These are phyloP conservation scores for Lepidotrigona ventralis DNA, from an alignment of 1,140 invertebrate genomes.

Conservation along the genomic window DNA sequence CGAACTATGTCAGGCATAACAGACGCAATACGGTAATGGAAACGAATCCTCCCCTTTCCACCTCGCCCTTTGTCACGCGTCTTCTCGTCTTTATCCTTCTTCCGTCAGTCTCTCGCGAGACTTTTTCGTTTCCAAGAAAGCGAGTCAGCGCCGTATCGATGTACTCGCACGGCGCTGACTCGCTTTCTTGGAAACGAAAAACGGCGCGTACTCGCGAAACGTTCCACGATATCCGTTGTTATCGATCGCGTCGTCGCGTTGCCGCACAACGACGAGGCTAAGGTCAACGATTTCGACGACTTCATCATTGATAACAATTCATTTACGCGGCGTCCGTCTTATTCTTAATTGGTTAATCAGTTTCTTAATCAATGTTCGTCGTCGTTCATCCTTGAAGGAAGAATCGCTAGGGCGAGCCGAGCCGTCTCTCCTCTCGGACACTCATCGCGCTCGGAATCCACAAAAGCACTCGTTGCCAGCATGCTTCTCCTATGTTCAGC, in stretches of 20 bases:
- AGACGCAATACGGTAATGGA: constrained; percentile 40
- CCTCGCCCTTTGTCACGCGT: too few species aligned
- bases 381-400: neutral
- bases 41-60: constrained; percentile 5
- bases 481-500: constrained; percentile 71
- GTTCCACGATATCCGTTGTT: neutral
- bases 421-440: neutral
- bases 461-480: constrained; percentile 64
- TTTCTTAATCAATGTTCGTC: too few species aligned
- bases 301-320: too few species aligned
- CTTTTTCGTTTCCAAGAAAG: too few species aligned
- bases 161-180: too few species aligned
- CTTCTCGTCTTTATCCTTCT: neutral
- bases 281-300: neutral
- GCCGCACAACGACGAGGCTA: neutral
- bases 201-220: neutral
- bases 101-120: too few species aligned
- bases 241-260: neutral
- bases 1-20: constrained; percentile 43
- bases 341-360: too few species aligned
- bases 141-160: too few species aligned
- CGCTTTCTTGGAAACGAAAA: too few species aligned
- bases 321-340: too few species aligned
- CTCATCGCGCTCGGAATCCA: constrained; percentile 38
- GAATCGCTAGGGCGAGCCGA: neutral